Evolutionary conservation across 2,113 vertebrate genomes (phyloP), one percentile per base, ranked within the genome.

Genomic region (Alces alces): DNA sequence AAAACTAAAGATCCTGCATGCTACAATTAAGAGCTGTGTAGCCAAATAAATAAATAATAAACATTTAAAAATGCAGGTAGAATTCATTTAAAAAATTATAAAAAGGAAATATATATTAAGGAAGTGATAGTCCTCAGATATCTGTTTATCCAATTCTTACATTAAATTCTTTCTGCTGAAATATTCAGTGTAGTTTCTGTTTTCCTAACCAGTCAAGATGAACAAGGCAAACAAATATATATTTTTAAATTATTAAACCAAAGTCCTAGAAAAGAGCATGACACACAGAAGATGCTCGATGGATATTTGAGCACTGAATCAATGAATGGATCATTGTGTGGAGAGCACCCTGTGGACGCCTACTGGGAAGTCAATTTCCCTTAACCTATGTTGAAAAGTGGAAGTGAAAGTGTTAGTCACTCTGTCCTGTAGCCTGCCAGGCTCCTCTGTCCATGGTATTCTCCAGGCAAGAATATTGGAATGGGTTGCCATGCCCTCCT

Each of bases 161-260:
- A 80, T 95, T 89, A 88, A 85, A 85, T 93, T 80, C 27, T 79
- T 89, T 91, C 47, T 91, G 52, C 79, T 70, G 36, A 95, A 95
- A 89, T 86, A 64, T 12, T 58, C 58, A 70, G 45, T 58, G n/a
- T 85, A 73, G 23, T 70, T 93, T 97, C n/a, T 95, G 25, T 96
- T 98, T 93, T 95, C 88, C 43, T 86, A 95, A 96, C 61, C 45
- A 39, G 92, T 60, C 28, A 80, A 93, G 21, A 39, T 43, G 19
- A 89, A 92, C 39, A 61, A 92, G 45, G n/a, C 47, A 45, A 61
- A 86, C 91, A 17, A 15, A 23, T 25, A 28, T 25, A 2, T 14
- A 8, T 52, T 52, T 36, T 23, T 11, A 0, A 73, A 82, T 45
- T 73, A 55, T 76, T 89, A 70, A 86, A 58, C 10, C 54, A 55